phyloP scores from a whole-genome alignment of 2,797 vertebrate species.

The Heliangelus exortis region DNA sequence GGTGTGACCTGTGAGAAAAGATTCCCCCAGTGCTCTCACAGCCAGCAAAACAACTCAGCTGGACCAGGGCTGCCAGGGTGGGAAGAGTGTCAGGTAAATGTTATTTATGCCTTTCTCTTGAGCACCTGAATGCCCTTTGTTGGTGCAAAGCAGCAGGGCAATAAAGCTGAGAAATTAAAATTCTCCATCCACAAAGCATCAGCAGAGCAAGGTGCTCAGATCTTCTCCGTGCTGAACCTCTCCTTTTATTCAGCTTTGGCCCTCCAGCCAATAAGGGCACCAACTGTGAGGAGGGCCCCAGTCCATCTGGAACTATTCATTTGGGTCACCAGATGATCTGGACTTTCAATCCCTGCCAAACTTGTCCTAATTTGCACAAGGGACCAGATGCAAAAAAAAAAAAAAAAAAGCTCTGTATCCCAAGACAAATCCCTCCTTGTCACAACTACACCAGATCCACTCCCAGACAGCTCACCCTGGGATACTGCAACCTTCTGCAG shows the following conservation, averaged over 20 bases:
- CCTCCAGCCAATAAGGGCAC: slow-evolving; percentile 25
- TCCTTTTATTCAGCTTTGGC: slow-evolving; percentile 28
- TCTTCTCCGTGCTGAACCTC: background rate
- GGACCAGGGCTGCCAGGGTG: background rate
- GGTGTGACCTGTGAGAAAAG: background rate
- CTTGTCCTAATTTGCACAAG: slow-evolving; percentile 41
- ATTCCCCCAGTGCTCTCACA: background rate
- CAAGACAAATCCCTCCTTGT: slow-evolving; percentile 53
- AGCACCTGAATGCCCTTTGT: background rate
- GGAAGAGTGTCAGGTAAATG: background rate
- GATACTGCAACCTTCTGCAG: slow-evolving; percentile 37
- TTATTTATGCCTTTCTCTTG: background rate
- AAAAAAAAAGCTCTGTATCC: slow-evolving; percentile 6
- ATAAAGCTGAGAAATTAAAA: slow-evolving; percentile 31
- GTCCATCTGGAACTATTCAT: slow-evolving; percentile 67
- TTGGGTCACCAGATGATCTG: slow-evolving; percentile 61
- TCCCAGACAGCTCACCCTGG: slow-evolving; percentile 4
- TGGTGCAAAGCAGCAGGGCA: background rate
- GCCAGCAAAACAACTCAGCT: background rate
- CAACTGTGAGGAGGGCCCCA: slow-evolving; percentile 61
- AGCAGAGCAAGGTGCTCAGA: background rate
- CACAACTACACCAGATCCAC: slow-evolving; percentile 10
- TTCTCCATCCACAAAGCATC: background rate
- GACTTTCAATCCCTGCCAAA: slow-evolving; percentile 66
- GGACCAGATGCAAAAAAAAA: slow-evolving; percentile 29